Base-by-base conservation (phyloP, 2,797 vertebrate genomes). In the Acanthurus leucopareius region DNA sequence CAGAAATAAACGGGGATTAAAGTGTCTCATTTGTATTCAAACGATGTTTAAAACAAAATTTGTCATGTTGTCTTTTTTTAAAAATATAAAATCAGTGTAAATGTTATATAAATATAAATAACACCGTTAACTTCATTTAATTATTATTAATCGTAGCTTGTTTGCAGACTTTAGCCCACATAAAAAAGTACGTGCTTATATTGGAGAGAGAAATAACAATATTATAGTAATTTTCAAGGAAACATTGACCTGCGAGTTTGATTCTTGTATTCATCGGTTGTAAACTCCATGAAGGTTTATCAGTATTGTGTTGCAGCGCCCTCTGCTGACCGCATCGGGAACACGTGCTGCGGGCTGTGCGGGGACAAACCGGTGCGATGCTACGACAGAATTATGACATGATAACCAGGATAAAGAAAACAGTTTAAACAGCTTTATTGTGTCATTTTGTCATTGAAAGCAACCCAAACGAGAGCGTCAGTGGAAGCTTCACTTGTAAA, bases 251-350 rank as follows among this genome's bases (percentile, higher is more conserved):
- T 25, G 14, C 32, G 56, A 3, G 11, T 49, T 47, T 20, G n/a
- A 49, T 5, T 10, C 16, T 14, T 14, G 6, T 15, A 10, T 35
- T 25, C n/a, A 28, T 14, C 17, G 10, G 28, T 20, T 52, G 20
- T 16, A 28, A 28, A 28, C 28, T 28, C 4, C 28, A 2, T 28
- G 28, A 10, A 42, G 1, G n/a, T 54, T 2, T 40, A 53, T 9
- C 28, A 59, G 0, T n/a, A 15, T 32, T 83, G 49, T 82, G 67
- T 73, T 83, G 49, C 47, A 42, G 76, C 83, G 54, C 65, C 84
- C 70, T 77, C 88, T 90, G 64, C 57, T 64, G 86, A 65, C 44
- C 6, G 7, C 1, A 1, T 60, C 0, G 0, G 16, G 22, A 8
- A 59, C 47, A 42, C 7, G 5, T 13, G 38, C 16, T 49, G 28